These are phyloP conservation scores for Syncerus caffer DNA, from an alignment of 2,797 vertebrate species.

Conservation along the genomic window DNA sequence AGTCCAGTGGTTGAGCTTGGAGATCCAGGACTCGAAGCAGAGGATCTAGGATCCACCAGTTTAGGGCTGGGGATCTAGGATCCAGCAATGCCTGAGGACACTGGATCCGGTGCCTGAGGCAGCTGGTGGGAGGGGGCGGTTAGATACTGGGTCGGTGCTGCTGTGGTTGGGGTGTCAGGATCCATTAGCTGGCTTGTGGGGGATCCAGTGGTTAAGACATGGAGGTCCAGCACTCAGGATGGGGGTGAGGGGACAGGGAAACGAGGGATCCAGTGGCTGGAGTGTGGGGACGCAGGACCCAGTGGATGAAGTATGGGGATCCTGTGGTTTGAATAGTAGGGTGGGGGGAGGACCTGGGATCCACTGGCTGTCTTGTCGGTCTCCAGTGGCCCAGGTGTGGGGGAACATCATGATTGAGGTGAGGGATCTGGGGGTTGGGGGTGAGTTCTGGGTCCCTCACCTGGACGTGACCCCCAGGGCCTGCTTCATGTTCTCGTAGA, in stretches of 20 bases:
- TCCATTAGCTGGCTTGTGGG: neutral
- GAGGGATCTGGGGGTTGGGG: neutral
- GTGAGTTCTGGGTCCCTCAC: conserved; percentile 68
- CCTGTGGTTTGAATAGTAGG: neutral
- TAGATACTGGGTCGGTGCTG: neutral
- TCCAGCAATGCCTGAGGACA: neutral
- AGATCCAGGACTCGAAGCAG: neutral
- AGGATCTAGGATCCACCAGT: neutral
- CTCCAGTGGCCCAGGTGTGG: neutral
- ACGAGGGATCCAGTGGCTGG: neutral
- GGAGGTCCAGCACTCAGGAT: neutral
- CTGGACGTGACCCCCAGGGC: conserved; percentile 81
- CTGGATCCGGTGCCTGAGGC: neutral
- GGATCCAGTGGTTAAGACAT: conserved; percentile 8
- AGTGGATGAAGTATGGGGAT: neutral
- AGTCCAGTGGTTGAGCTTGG: neutral
- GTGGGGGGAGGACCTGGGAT: neutral
- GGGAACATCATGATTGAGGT: neutral
- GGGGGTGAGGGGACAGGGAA: neutral
- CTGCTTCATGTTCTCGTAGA: conserved; percentile 84
- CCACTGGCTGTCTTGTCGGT: neutral
- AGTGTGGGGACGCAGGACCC: neutral
- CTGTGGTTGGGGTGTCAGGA: neutral
- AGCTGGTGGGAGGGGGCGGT: neutral
- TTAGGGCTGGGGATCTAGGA: neutral